Evolutionary conservation across 2,113 vertebrate genomes (phyloP).

Genomic region (Raja brachyura): DNA sequence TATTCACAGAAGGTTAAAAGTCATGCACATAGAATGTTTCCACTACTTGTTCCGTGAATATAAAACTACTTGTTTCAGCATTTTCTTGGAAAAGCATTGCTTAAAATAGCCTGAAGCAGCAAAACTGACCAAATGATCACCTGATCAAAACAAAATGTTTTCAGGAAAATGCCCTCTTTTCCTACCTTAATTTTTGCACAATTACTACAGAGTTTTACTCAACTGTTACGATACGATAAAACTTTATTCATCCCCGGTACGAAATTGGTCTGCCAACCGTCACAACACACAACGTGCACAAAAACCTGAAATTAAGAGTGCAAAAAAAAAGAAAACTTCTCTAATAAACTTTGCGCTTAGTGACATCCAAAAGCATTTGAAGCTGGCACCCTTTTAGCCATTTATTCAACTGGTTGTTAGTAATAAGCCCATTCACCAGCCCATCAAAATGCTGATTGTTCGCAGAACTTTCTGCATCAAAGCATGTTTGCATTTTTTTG

Average conservation of each 20-base stretch:
- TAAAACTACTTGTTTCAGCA: conserved; percentile 20
- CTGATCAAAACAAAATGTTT: conserved; percentile 15
- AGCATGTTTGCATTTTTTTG: too few relatives aligned
- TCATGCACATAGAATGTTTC: not conserved
- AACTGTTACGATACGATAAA: too few relatives aligned
- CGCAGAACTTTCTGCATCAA: too few relatives aligned
- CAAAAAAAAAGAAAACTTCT: not conserved
- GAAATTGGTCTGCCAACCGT: too few relatives aligned
- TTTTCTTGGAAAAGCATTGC: not conserved
- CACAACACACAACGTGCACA: too few relatives aligned
- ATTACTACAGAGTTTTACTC: not conserved
- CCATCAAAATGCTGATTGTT: too few relatives aligned
- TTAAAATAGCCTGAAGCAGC: not conserved
- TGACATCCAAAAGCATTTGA: not conserved
- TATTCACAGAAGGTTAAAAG: not conserved
- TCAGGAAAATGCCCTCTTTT: not conserved
- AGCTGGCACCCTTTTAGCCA: not conserved
- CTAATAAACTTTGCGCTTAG: not conserved
- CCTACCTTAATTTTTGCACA: not conserved
- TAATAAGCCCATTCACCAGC: too few relatives aligned
- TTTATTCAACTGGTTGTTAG: not conserved
- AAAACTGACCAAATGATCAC: not conserved
- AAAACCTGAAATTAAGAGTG: too few relatives aligned
- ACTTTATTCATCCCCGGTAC: too few relatives aligned
- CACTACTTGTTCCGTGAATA: not conserved